Evolutionary conservation across 2,797 vertebrate species (phyloP), one percentile per base, ranked within the genome.

Genomic region (Enteromius unitaeniatus): DNA sequence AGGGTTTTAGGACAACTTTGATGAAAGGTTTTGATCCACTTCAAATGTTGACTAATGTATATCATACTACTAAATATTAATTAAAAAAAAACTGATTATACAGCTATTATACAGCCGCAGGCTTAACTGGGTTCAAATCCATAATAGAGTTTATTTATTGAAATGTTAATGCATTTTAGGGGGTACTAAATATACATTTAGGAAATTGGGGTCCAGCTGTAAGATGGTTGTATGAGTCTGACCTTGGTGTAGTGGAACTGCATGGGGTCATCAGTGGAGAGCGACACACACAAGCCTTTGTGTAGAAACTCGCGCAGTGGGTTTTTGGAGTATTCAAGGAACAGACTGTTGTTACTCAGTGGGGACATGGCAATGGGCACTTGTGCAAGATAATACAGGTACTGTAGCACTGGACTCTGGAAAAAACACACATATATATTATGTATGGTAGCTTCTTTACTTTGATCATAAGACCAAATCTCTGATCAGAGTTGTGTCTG

Each of bases 221-320:
- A 26, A 42, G 31, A 28, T 14, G 17, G 2, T 19, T 68, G 76
- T 68, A 4, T 34, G 10, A 26, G 34, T 73, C 93, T 91, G 91
- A 99, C 98, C 97, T 98, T 99, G 42, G 97, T 99, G 88, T 99
- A 99, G 90, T 99, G 98, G 89, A 99, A 99, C 93, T 99, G 98
- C 97, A 99, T 95, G 68, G 98, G 98, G 82, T 99, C 98, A 1
- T 99, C 98, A 0, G 97, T 99, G 84, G 98, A 99, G 86, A 99
- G 95, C 0, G 98, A 99, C 69, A 99, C 94, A 0, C 95, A 95
- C 55, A 99, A 93, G n/a, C 97, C 98, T 87, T 99, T 99, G 67
- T 98, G 97, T 13, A 99, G 94, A 88, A 99, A 99, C 88, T 99
- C 98, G 83, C 95, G 90, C 10, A 99, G 93, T 0, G 98, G 98